These are phyloP conservation scores for Chelonus insularis DNA, from an alignment of 1,140 invertebrate species.

Conservation along the genomic window DNA sequence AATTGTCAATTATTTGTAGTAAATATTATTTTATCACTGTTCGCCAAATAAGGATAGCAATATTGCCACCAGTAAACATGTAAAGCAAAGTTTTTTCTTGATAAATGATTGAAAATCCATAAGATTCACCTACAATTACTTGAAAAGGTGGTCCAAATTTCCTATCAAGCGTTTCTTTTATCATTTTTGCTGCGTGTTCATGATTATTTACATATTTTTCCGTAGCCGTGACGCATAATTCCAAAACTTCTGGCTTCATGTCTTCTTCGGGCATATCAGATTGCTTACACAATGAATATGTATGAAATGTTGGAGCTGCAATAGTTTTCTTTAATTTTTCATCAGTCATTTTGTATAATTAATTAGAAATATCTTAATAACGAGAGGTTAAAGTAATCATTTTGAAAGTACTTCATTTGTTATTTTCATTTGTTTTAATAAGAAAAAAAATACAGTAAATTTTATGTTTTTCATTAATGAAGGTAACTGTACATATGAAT, in stretches of 20 bases:
- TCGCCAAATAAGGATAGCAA: slow-evolving; percentile 90
- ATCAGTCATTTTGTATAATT: slow-evolving; percentile 35
- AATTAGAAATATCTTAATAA: no score
- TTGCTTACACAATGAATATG: slow-evolving; percentile 74
- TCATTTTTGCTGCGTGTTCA: slow-evolving; percentile 75
- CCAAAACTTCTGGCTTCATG: slow-evolving; percentile 85
- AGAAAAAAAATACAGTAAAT: no score
- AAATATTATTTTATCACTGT: no score
- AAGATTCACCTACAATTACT: slow-evolving; percentile 90
- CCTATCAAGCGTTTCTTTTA: slow-evolving; percentile 93
- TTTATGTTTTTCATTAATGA: no score
- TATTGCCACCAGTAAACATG: slow-evolving; percentile 90
- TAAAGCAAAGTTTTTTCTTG: slow-evolving; percentile 88
- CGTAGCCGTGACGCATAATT: slow-evolving; percentile 86
- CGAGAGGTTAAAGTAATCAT: no score
- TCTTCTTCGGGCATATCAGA: slow-evolving; percentile 87
- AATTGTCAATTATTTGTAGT: no score
- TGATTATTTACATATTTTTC: slow-evolving; percentile 88
- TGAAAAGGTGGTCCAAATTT: slow-evolving; percentile 93
- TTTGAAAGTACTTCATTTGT: no score
- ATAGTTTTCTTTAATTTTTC: slow-evolving; percentile 64
- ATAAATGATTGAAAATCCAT: slow-evolving; percentile 90
- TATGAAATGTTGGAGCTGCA: slow-evolving; percentile 63
- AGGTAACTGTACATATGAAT: no score
- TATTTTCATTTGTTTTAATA: no score